These are phyloP conservation scores for Camelus dromedarius DNA, from an alignment of 2,113 vertebrate species.

Conservation along the genomic window DNA sequence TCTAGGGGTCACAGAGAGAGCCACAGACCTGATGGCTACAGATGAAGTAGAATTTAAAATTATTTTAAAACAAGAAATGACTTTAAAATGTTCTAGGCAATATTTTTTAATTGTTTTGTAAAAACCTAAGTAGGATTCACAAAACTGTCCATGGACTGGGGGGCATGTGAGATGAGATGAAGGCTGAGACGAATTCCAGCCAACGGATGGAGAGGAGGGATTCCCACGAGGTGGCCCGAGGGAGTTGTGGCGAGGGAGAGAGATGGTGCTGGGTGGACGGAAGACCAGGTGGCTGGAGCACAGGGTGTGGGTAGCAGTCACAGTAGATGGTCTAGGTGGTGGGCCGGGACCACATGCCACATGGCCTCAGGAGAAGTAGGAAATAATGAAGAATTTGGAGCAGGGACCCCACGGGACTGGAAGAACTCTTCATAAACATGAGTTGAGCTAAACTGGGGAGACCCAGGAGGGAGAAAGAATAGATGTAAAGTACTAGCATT, in stretches of 20 bases:
- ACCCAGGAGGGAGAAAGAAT: background rate
- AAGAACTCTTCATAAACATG: background rate
- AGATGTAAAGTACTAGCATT: background rate
- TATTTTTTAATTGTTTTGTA: slow-evolving; percentile 21
- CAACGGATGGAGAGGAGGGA: background rate
- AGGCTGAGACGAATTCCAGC: background rate
- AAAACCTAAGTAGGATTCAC: background rate
- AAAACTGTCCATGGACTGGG: background rate
- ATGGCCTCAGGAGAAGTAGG: background rate
- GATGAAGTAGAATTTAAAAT: background rate
- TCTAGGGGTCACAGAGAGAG: background rate
- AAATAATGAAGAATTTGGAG: background rate
- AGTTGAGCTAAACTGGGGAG: background rate
- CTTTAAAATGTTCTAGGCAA: background rate
- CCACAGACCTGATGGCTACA: background rate
- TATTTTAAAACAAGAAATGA: slow-evolving; percentile 22
- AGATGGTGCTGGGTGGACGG: background rate
- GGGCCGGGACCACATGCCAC: background rate
- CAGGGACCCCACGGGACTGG: background rate
- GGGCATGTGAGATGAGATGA: background rate
- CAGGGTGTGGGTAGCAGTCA: rapidly evolving
- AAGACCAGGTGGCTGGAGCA: background rate
- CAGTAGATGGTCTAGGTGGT: too few species aligned
- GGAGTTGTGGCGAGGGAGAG: background rate
- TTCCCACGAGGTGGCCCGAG: too few species aligned